A percentile compares a stretch with the other conserved stretches of the same genome.
phyloP scores from a whole-genome alignment of 2,888 invertebrate genomes.

The Cybosia mesomella region DNA sequence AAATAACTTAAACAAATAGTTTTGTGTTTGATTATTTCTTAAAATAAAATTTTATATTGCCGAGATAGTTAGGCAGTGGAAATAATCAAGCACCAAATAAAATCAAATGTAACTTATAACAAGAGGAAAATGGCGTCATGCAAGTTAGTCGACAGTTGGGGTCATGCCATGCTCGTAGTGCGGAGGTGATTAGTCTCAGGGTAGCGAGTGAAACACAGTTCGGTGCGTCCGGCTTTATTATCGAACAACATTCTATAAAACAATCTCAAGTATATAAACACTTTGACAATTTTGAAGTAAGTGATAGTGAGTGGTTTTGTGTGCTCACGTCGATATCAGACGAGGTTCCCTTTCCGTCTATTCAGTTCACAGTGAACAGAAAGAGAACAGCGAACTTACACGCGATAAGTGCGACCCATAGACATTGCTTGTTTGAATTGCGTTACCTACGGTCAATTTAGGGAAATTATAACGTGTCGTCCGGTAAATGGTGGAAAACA shows the following conservation, averaged over 20 bases:
- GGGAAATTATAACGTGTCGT: slow-evolving; percentile 68
- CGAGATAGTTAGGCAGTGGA: slow-evolving; percentile 44
- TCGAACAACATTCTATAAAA: slow-evolving; percentile 70
- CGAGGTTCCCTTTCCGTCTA: slow-evolving; percentile 43
- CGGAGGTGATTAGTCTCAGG: slow-evolving; percentile 73
- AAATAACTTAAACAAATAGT: slow-evolving; percentile 52
- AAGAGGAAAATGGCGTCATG: slow-evolving; percentile 66
- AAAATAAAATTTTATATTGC: slow-evolving; percentile 33
- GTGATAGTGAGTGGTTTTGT: slow-evolving; percentile 72
- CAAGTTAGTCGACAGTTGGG: slow-evolving; percentile 72
- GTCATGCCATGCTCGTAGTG: slow-evolving; percentile 83
- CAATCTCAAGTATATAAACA: slow-evolving; percentile 68
- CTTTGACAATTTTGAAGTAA: slow-evolving; percentile 73
- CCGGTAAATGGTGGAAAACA: slow-evolving; percentile 81
- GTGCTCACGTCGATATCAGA: slow-evolving; percentile 66
- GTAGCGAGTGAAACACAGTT: slow-evolving; percentile 86
- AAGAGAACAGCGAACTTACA: slow-evolving; percentile 61
- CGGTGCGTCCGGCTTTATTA: slow-evolving; percentile 84
- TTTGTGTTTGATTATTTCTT: slow-evolving; percentile 64
- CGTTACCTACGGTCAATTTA: slow-evolving; percentile 59
- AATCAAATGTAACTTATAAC: slow-evolving; percentile 46
- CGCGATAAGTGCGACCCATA: slow-evolving; percentile 68
- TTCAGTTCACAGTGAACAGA: slow-evolving; percentile 48
- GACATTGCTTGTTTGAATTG: slow-evolving; percentile 58
- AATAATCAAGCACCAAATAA: slow-evolving; percentile 64